Conservation (phyloP, 2,113 vertebrate species). For the Tachysurus fulvidraco region DNA sequence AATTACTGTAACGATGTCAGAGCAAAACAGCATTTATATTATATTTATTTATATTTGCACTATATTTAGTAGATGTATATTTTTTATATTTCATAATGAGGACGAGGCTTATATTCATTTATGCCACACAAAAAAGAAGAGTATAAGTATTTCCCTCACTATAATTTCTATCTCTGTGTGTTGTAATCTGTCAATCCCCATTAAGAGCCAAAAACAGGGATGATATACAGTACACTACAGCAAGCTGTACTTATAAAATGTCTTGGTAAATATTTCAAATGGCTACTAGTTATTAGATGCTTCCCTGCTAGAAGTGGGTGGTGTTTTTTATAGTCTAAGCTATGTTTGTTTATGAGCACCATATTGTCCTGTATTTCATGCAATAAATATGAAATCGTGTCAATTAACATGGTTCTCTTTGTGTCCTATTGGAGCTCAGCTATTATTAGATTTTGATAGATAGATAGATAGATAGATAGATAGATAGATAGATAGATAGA, state of each 20-base stretch:
- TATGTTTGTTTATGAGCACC: not conserved
- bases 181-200: no score
- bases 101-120: no score
- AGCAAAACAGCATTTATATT: not conserved
- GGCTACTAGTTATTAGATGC: not conserved
- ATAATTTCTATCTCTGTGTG: not conserved
- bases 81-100: no score
- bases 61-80: no score
- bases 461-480: no score
- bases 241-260: not conserved
- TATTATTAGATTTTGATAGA: no score
- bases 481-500: no score
- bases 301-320: conserved; percentile 1
- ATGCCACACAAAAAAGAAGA: no score
- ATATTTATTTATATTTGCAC: no score
- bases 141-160: not conserved
- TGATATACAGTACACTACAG: not conserved
- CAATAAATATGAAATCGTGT: not conserved
- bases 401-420: not conserved
- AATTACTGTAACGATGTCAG: not conserved
- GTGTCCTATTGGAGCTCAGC: not conserved
- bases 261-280: not conserved
- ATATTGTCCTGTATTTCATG: not conserved
- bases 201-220: not conserved
- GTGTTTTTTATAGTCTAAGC: not conserved